phyloP scores from a whole-genome alignment of 2,888 invertebrate genomes.

The Dolomedes plantarius region DNA sequence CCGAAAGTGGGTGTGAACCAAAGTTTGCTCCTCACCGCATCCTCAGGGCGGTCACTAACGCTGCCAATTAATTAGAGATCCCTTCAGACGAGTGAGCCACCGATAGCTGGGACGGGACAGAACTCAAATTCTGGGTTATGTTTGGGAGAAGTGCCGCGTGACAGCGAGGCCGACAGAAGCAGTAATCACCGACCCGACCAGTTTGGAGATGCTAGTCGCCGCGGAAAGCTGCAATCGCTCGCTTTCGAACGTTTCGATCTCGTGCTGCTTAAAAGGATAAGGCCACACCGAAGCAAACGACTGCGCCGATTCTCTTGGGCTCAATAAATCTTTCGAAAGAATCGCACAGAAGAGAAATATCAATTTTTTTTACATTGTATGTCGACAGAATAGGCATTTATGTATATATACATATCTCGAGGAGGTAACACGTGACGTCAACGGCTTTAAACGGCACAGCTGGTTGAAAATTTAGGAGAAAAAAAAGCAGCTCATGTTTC shows the following conservation, averaged over 20 bases:
- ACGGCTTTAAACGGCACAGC: too few relatives aligned
- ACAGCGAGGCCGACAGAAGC: slow-evolving; percentile 10
- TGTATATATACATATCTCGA: too few relatives aligned
- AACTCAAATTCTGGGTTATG: background rate
- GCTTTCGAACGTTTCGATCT: background rate
- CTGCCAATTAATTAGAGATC: slow-evolving; percentile 64
- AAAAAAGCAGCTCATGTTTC: too few relatives aligned
- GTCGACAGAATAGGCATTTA: too few relatives aligned
- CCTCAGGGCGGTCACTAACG: slow-evolving; percentile 40
- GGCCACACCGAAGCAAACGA: too few relatives aligned
- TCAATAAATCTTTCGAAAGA: too few relatives aligned
- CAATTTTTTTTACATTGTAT: too few relatives aligned
- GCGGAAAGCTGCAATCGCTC: background rate
- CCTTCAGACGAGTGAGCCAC: slow-evolving; percentile 47
- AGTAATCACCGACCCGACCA: background rate
- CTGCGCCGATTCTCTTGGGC: too few relatives aligned
- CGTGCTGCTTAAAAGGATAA: background rate
- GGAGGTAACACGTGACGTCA: too few relatives aligned
- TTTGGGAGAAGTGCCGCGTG: background rate
- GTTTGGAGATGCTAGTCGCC: background rate
- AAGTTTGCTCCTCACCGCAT: slow-evolving; percentile 9
- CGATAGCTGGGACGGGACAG: slow-evolving; percentile 23
- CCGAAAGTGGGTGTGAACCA: slow-evolving; percentile 24
- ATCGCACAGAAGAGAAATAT: too few relatives aligned
- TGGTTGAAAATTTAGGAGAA: too few relatives aligned